phyloP scores from a whole-genome alignment of 1,140 invertebrate species.

The Drosophila lacertosa region DNA sequence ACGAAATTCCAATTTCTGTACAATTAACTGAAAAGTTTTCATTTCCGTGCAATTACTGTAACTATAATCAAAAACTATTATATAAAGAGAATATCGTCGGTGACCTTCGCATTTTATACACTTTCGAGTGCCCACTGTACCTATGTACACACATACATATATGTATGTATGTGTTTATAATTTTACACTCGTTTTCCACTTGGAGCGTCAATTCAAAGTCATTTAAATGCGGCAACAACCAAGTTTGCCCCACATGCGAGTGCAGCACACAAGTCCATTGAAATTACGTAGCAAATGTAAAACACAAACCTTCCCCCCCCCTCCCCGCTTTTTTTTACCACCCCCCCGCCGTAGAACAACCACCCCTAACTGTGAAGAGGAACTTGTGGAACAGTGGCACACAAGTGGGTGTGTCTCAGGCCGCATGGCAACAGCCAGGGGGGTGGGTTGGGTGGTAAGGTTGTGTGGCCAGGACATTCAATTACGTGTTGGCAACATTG shows the following conservation, averaged over 20 bases:
- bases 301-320: too few relatives aligned
- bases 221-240: constrained; percentile 36
- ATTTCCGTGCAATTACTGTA: too few relatives aligned
- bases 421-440: constrained; percentile 9
- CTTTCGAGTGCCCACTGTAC: too few relatives aligned
- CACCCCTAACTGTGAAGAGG: too few relatives aligned
- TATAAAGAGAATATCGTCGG: too few relatives aligned
- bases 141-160: too few relatives aligned
- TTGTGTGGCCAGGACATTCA: constrained; percentile 36
- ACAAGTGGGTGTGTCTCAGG: constrained; percentile 28
- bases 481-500: constrained; percentile 22
- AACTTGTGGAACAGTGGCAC: background rate
- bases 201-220: constrained; percentile 36
- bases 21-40: too few relatives aligned
- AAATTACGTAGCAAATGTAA: constrained; percentile 11
- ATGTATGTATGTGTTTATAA: too few relatives aligned
- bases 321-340: background rate
- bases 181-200: constrained; percentile 24
- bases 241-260: constrained; percentile 2
- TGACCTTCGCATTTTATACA: too few relatives aligned
- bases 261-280: background rate
- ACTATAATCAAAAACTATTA: too few relatives aligned
- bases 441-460: background rate
- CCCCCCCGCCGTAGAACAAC: background rate
- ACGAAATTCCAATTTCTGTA: background rate